phyloP scores from a whole-genome alignment of 2,888 invertebrate species.

The Epinotia demarniana region DNA sequence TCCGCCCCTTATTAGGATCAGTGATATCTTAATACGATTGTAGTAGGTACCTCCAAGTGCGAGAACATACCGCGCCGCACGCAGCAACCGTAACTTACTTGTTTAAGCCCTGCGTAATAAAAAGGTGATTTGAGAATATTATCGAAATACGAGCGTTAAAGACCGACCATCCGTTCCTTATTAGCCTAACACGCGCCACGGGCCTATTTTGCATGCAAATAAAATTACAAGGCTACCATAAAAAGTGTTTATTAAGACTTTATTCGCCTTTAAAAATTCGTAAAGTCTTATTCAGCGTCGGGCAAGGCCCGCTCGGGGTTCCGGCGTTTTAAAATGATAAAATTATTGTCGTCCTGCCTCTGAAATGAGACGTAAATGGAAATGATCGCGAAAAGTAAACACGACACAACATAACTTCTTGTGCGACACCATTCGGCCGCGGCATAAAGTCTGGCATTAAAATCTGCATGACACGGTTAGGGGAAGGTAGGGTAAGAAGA shows the following conservation, averaged over 20 bases:
- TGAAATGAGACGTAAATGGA: conserved; percentile 79
- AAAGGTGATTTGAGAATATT: conserved; percentile 72
- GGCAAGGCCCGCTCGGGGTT: conserved; percentile 67
- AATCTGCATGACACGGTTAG: conserved; percentile 57
- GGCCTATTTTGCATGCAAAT: conserved; percentile 78
- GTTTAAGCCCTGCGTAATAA: conserved; percentile 62
- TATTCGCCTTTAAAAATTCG: conserved; percentile 80
- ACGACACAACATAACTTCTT: conserved; percentile 69
- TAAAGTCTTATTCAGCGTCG: conserved; percentile 78
- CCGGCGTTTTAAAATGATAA: conserved; percentile 78
- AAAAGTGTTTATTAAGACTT: conserved; percentile 82
- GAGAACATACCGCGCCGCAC: conserved; percentile 55
- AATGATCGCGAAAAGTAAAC: conserved; percentile 70
- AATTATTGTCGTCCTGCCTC: conserved; percentile 70
- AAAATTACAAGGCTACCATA: conserved; percentile 79
- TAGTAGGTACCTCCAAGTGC: conserved; percentile 52
- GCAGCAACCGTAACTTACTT: conserved; percentile 52
- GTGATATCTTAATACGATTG: conserved; percentile 43
- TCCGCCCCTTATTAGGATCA: conserved; percentile 27
- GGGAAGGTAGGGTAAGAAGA: not conserved
- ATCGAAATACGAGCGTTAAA: conserved; percentile 72
- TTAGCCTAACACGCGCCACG: conserved; percentile 78
- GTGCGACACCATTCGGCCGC: conserved; percentile 72
- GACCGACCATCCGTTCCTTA: conserved; percentile 76
- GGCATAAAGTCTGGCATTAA: conserved; percentile 75